Evolutionary conservation across 1,140 invertebrate genomes (phyloP).

Genomic region (Kradibia gibbosae): DNA sequence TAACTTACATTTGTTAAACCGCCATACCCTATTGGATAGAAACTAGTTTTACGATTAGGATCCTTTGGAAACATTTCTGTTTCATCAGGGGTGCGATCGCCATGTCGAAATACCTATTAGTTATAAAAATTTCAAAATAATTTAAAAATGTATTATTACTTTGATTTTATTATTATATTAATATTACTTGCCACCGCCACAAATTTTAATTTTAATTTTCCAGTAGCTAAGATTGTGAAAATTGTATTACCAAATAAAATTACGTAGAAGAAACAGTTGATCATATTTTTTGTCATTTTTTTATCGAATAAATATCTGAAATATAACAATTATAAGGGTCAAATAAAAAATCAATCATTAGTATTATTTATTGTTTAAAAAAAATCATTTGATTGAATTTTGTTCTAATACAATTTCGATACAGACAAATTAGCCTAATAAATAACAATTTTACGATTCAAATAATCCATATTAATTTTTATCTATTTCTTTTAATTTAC

Average conservation of each 20-base stretch:
- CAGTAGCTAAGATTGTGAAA: neutral
- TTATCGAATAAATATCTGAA: neutral
- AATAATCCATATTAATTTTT: too few relatives aligned
- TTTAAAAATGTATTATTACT: neutral
- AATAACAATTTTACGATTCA: too few relatives aligned
- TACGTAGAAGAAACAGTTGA: neutral
- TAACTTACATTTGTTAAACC: constrained; percentile 82
- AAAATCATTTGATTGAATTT: too few relatives aligned
- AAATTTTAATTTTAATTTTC: neutral
- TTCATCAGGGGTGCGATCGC: constrained; percentile 80
- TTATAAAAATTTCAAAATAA: neutral
- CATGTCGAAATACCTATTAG: constrained; percentile 80
- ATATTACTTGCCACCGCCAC: constrained; percentile 11
- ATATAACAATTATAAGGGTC: too few relatives aligned
- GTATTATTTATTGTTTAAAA: too few relatives aligned
- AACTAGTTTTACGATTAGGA: constrained; percentile 74
- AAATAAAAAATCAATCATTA: too few relatives aligned
- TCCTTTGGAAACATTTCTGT: constrained; percentile 78
- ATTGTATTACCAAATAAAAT: neutral
- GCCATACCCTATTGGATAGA: constrained; percentile 80
- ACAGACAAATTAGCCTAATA: too few relatives aligned
- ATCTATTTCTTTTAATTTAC: too few relatives aligned
- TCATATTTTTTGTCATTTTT: neutral
- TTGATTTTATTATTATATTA: neutral
- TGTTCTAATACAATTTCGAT: too few relatives aligned